phyloP scores from a whole-genome alignment of 2,797 vertebrate species.

The Syngnathus rostellatus region DNA sequence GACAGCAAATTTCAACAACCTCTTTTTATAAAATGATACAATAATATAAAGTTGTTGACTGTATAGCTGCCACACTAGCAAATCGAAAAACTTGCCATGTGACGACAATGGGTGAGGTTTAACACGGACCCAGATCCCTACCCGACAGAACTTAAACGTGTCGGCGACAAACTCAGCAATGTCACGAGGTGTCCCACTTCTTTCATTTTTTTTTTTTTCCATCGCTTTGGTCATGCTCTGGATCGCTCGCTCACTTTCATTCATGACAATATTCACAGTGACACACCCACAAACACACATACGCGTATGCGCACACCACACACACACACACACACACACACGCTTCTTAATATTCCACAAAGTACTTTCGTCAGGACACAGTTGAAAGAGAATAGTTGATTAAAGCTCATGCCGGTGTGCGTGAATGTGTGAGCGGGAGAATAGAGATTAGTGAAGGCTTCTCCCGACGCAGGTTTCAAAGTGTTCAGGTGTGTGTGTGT shows the following conservation, averaged over 20 bases:
- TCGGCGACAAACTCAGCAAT: constrained; percentile 1
- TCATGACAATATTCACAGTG: constrained; percentile 46
- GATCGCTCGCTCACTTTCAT: constrained; percentile 9
- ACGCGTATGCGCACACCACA: constrained; percentile 6
- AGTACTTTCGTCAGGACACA: constrained; percentile 64
- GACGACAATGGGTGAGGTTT: background rate
- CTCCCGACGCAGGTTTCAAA: constrained; percentile 39
- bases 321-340: constrained; percentile 10
- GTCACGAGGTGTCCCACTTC: constrained; percentile 49
- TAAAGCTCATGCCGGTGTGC: constrained; percentile 52
- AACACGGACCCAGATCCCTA: background rate
- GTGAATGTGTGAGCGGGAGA: constrained; percentile 34
- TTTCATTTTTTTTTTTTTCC: constrained; percentile 36
- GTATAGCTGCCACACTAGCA: too few relatives aligned
- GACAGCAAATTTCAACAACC: too few relatives aligned
- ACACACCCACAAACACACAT: constrained; percentile 13
- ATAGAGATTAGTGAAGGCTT: constrained; percentile 52
- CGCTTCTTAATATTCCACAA: constrained; percentile 63
- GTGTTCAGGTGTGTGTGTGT: constrained; percentile 14
- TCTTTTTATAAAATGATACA: too few relatives aligned
- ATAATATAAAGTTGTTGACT: too few relatives aligned
- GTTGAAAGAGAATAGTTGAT: constrained; percentile 71
- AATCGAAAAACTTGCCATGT: background rate
- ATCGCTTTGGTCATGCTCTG: constrained; percentile 15
- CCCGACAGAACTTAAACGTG: background rate